Evolutionary conservation across 2,888 invertebrate species (phyloP), one percentile per base, ranked within the genome.

Genomic region (Brachyptera putata): DNA sequence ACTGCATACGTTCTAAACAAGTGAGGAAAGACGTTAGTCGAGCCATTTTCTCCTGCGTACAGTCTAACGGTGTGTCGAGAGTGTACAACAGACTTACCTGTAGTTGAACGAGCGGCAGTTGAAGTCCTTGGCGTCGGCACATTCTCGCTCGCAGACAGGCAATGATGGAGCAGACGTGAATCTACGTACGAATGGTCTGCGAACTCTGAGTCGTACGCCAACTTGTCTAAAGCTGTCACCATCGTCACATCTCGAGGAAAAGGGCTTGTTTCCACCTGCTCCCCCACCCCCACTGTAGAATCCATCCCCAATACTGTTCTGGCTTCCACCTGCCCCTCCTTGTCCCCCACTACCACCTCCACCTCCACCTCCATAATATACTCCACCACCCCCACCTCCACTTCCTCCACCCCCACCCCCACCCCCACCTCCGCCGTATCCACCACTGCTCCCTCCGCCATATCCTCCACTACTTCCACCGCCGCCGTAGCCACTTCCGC

Each of bases 91-190:
- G 16, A 11, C 16, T 36, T 36, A 88, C 85, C 87, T 86, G 76
- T 84, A 93, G 76, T 92, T 93, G 75, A 94, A 94, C 34, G 92
- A 88, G 71, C 90, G 81, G 70, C 94, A 94, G 60, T 86, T 81
- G 72, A 93, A 93, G 70, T 91, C 91, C 67, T 87, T 80, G 26
- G 86, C 84, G 69, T 91, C 90, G 41, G 86, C 82, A 73, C 94
- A 93, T 71, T 91, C 91, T 62, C 89, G 79, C 75, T 94, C 90
- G 73, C 94, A 94, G 64, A 89, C 87, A 1, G 84, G 82, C 69
- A 93, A 74, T 0, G 87, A 86, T 26, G 86, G 84, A 1, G 87
- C 87, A 5, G 85, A 84, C 21, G 87, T 81, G 64, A 86, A 84
- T 58, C 89, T 80, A 36, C 89, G 79, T 2, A 93, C 84, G 71